Conservation (phyloP, 2,113 vertebrate genomes). For the Odocoileus hemionus region DNA sequence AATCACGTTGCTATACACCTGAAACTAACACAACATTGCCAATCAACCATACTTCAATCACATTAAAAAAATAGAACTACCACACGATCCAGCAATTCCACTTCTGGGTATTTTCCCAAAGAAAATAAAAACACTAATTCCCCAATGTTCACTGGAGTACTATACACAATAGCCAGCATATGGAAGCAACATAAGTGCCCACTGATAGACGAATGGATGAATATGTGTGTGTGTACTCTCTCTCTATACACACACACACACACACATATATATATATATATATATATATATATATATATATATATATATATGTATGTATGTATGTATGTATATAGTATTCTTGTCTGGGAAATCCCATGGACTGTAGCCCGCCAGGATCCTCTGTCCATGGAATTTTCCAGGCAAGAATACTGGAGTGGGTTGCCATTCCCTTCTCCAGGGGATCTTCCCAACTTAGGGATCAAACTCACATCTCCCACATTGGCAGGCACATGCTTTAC, state of each 20-base stretch:
- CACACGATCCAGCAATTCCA: neutral
- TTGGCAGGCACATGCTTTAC: neutral
- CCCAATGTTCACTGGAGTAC: neutral
- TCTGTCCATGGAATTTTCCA: neutral
- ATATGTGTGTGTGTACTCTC: neutral
- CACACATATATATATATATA: fast-evolving
- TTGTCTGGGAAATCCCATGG: neutral
- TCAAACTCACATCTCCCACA: neutral
- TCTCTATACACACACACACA: fast-evolving
- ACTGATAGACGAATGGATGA: neutral
- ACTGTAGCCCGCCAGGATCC: neutral
- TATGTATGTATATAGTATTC: neutral
- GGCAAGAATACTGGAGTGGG: neutral
- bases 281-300: no score
- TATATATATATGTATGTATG: no score
- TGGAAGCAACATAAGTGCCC: neutral
- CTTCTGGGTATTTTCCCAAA: neutral
- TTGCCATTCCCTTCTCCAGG: neutral
- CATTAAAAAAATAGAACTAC: neutral
- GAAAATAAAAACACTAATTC: neutral
- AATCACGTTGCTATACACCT: neutral
- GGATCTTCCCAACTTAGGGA: neutral
- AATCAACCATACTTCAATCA: neutral
- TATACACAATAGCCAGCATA: neutral
- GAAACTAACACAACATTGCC: neutral